Conservation (phyloP, 1,140 invertebrate genomes). For the Zelostemma sp. region DNA sequence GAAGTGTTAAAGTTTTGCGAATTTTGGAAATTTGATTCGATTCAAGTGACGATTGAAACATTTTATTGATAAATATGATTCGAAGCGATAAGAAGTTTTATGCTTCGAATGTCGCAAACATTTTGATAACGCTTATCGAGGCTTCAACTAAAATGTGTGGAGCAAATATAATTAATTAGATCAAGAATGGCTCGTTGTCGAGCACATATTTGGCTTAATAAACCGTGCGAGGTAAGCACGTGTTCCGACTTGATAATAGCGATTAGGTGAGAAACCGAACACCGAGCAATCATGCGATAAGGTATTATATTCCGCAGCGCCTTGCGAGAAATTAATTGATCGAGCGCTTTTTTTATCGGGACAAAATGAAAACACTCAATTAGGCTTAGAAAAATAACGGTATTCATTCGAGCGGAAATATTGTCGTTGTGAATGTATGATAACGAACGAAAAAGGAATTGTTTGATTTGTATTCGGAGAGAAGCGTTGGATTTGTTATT, state of each 20-base stretch:
- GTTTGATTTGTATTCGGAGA: neutral
- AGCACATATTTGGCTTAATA: conserved; percentile 24
- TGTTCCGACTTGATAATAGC: conserved; percentile 32
- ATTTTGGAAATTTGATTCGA: neutral
- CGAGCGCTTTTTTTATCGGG: too few species aligned
- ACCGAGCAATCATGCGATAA: too few species aligned
- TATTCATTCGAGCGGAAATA: too few species aligned
- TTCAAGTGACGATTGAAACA: neutral
- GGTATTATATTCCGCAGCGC: too few species aligned
- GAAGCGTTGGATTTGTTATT: conserved; percentile 21
- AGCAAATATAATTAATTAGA: conserved; percentile 20
- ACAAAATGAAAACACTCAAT: too few species aligned
- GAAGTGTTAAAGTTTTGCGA: too few species aligned
- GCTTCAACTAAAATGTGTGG: neutral
- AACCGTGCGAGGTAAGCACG: conserved; percentile 25
- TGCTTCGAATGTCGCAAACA: too few species aligned
- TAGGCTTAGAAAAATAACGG: too few species aligned
- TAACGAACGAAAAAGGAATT: too few species aligned
- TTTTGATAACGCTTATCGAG: neutral
- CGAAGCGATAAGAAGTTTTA: neutral
- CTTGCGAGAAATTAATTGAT: too few species aligned
- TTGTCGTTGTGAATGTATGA: too few species aligned
- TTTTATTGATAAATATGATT: too few species aligned
- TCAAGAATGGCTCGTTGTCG: conserved; percentile 2
- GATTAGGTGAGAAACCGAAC: conserved; percentile 39